These are phyloP conservation scores for Colletes collaris DNA, from an alignment of 2,888 invertebrate genomes.

Conservation along the genomic window DNA sequence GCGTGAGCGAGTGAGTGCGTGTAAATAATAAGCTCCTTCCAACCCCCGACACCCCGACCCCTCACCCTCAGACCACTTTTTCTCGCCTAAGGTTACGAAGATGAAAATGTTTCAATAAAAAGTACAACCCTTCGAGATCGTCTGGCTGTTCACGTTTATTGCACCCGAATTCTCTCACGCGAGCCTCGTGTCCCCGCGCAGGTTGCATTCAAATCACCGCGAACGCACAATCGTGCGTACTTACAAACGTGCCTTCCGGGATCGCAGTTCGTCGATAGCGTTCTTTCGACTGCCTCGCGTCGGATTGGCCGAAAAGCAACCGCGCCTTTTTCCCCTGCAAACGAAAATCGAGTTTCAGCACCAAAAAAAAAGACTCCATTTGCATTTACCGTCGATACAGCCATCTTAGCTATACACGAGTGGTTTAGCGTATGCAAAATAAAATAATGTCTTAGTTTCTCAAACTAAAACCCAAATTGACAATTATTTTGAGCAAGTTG, in stretches of 20 bases:
- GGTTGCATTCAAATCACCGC: constrained; percentile 72
- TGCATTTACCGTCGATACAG: too few relatives aligned
- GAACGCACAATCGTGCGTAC: constrained; percentile 65
- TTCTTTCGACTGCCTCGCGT: not conserved
- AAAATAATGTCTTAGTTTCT: too few relatives aligned
- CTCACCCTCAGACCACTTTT: constrained; percentile 18
- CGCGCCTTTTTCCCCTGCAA: too few relatives aligned
- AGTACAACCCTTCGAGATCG: constrained; percentile 76
- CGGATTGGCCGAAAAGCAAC: too few relatives aligned
- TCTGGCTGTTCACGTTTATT: constrained; percentile 32
- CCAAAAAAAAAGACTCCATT: too few relatives aligned
- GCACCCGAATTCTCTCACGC: constrained; percentile 51
- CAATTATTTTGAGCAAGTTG: too few relatives aligned
- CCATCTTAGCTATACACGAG: too few relatives aligned
- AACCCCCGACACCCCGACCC: constrained; percentile 43
- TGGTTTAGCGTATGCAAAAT: too few relatives aligned
- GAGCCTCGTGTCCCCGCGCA: constrained; percentile 24
- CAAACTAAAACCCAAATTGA: too few relatives aligned
- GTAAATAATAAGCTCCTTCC: constrained; percentile 77
- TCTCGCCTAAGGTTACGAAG: constrained; percentile 70
- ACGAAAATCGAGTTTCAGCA: too few relatives aligned
- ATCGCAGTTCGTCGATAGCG: not conserved
- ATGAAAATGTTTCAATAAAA: constrained; percentile 80
- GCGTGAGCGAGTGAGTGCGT: constrained; percentile 74
- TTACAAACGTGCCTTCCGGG: constrained; percentile 61